phyloP scores from a whole-genome alignment of 2,797 vertebrate species.

The Pangasius krempfi region DNA sequence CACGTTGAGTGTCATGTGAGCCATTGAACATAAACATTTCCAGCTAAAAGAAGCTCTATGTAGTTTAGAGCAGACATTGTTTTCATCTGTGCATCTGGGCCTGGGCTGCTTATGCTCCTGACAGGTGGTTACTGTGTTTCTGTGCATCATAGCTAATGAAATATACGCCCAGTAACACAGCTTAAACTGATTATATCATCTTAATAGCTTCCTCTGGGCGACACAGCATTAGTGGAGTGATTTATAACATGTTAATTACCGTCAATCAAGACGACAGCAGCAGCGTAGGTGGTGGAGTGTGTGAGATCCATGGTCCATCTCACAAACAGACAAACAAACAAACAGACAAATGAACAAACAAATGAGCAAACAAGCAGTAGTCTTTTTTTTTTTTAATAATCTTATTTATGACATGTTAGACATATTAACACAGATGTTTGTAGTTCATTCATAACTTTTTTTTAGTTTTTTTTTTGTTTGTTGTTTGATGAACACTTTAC shows the following conservation, averaged over 20 bases:
- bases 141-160: not conserved
- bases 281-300: not conserved
- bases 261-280: too few species aligned
- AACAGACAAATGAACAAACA: not conserved
- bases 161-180: not conserved
- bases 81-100: not conserved
- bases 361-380: too few species aligned
- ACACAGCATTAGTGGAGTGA: too few species aligned
- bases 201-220: not conserved
- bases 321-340: not conserved
- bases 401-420: not conserved
- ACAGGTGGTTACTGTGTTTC: not conserved
- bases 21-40: constrained; percentile 12
- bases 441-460: not conserved
- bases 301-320: not conserved
- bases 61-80: not conserved
- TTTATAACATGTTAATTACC: not conserved
- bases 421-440: not conserved
- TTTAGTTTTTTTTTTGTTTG: not conserved
- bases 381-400: not conserved
- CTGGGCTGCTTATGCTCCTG: not conserved
- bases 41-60: not conserved
- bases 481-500: not conserved
- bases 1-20: not conserved
- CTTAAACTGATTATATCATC: not conserved